A percentile compares a stretch with the other conserved stretches of the same genome.
Evolutionary conservation across 2,113 vertebrate genomes (phyloP).

Genomic region (Marmota flaviventris): DNA sequence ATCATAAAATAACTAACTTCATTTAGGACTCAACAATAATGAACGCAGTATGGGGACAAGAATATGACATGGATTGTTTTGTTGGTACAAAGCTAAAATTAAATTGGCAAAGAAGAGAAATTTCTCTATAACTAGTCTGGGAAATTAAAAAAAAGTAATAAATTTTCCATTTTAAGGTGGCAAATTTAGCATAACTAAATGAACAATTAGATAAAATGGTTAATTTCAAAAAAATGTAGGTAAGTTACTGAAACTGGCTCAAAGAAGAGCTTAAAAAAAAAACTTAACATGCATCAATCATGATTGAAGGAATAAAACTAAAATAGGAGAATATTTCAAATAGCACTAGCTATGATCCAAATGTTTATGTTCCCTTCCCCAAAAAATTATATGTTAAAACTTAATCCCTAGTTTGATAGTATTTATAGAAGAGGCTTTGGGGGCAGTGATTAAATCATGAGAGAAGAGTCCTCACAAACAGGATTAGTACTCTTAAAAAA

Average conservation of each 20-base stretch:
- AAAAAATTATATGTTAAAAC: not conserved
- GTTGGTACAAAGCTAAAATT: constrained; percentile 13
- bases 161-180: not conserved
- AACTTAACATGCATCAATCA: not conserved
- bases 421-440: not conserved
- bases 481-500: not conserved
- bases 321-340: not conserved
- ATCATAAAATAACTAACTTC: constrained; percentile 29
- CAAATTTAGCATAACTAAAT: not conserved
- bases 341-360: not conserved
- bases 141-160: not conserved
- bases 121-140: not conserved
- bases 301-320: not conserved
- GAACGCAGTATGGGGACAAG: not conserved
- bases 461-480: not conserved
- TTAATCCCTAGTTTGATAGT: not conserved
- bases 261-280: not conserved
- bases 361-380: not conserved
- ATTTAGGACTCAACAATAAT: not conserved
- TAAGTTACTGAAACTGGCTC: constrained; percentile 7
- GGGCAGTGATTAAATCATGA: not conserved
- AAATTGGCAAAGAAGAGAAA: not conserved
- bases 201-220: not conserved
- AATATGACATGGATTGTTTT: not conserved
- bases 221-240: not conserved